Conservation (phyloP, 92 coral and sea anemone species). For the Heteractis magnifica region DNA sequence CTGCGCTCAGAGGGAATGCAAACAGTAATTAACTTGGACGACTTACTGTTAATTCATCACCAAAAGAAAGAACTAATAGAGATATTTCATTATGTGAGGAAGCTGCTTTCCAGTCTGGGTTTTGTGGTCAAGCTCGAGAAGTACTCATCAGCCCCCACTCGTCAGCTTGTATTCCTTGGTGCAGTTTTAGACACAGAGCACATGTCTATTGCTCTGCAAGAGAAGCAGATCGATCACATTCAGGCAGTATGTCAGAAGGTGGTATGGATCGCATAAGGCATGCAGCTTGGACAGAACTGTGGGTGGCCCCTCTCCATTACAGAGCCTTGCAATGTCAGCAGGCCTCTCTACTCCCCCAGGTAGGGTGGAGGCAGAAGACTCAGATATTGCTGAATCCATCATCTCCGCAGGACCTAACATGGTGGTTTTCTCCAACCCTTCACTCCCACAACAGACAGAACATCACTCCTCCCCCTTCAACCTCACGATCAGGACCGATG, state of each 20-base stretch:
- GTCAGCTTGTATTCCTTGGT: constrained; percentile 27
- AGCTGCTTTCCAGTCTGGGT: constrained; percentile 17
- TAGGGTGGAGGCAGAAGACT: neutral
- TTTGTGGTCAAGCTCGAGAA: constrained; percentile 44
- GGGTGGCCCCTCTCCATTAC: constrained; percentile 42
- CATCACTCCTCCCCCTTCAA: constrained; percentile 9
- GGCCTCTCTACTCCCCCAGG: neutral
- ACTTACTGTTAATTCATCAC: neutral
- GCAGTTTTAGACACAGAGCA: constrained; percentile 20
- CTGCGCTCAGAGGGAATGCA: neutral
- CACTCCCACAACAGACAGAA: constrained; percentile 1
- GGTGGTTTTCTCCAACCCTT: neutral
- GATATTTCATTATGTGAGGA: neutral
- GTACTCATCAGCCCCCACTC: constrained; percentile 44
- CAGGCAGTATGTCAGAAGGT: too few species aligned
- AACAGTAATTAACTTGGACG: neutral
- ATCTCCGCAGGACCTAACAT: neutral
- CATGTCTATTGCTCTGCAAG: too few species aligned
- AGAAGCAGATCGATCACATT: too few species aligned
- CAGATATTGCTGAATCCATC: too few species aligned
- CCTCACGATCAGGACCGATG: too few species aligned
- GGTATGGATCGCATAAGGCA: constrained; percentile 44
- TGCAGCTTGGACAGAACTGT: constrained; percentile 39
- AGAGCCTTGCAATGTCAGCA: constrained; percentile 37
- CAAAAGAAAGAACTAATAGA: neutral